Evolutionary conservation across 2,113 vertebrate species (phyloP).

Genomic region (Elephantulus edwardii): DNA sequence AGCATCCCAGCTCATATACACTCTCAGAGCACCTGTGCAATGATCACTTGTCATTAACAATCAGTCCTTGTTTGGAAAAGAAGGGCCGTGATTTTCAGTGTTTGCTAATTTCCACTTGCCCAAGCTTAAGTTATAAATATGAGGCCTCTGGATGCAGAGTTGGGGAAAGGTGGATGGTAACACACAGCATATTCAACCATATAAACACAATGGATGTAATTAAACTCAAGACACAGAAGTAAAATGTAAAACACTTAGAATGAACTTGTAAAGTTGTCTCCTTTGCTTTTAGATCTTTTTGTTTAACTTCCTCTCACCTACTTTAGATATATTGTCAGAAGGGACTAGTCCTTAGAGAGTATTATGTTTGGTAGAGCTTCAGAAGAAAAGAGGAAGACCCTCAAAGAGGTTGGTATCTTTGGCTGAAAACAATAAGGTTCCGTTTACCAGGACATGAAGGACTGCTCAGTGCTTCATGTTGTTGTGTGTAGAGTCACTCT

Average conservation of each 20-base stretch:
- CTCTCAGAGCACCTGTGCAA: not conserved
- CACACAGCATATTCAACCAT: not conserved
- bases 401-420: too few species aligned
- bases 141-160: not conserved
- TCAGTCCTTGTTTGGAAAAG: not conserved
- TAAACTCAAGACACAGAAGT: not conserved
- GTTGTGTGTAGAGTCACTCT: too few species aligned
- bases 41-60: not conserved
- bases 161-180: not conserved
- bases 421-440: too few species aligned
- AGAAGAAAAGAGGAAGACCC: too few species aligned
- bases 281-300: not conserved
- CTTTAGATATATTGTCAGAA: too few species aligned
- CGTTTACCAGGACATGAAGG: too few species aligned
- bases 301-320: too few species aligned
- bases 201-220: not conserved
- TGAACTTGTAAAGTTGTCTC: not conserved
- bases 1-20: not conserved
- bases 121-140: not conserved
- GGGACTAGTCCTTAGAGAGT: too few species aligned
- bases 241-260: not conserved
- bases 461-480: too few species aligned
- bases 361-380: too few species aligned
- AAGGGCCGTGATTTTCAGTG: not conserved
- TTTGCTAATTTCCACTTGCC: not conserved